phyloP scores from a whole-genome alignment of 2,888 invertebrate genomes.

The Amphipyra berbera region DNA sequence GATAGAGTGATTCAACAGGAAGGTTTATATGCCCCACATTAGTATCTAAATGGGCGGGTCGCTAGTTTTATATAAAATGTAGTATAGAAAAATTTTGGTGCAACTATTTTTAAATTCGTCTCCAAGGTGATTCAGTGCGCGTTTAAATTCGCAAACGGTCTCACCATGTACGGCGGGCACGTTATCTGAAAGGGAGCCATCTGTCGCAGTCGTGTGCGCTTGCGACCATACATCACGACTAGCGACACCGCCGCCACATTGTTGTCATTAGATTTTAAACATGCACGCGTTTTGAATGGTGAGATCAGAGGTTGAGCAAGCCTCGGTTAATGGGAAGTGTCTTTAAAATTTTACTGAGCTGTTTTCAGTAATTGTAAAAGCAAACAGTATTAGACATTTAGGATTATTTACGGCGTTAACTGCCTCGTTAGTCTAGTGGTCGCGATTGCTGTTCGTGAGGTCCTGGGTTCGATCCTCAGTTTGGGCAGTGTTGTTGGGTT shows the following conservation, averaged over 20 bases:
- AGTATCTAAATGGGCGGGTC: no score
- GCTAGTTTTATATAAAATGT: no score
- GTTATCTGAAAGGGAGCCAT: constrained; percentile 45
- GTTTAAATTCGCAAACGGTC: constrained; percentile 32
- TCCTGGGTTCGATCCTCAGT: no score
- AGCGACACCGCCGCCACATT: constrained; percentile 25
- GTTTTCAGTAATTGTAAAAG: constrained; percentile 17
- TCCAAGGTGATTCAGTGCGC: constrained; percentile 25
- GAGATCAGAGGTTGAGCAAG: constrained; percentile 39
- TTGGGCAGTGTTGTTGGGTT: no score
- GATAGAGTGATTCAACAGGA: no score
- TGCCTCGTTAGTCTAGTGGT: no score
- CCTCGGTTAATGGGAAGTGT: constrained; percentile 17
- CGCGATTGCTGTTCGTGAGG: no score
- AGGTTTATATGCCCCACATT: no score
- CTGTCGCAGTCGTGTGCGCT: constrained; percentile 46
- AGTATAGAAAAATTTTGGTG: no score
- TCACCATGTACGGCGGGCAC: constrained; percentile 28
- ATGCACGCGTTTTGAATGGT: constrained; percentile 26
- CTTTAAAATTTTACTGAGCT: constrained; percentile 4
- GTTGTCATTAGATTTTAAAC: constrained; percentile 38
- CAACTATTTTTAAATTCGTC: not conserved
- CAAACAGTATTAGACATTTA: no score
- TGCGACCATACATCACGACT: constrained; percentile 42
- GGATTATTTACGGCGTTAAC: no score